These are phyloP conservation scores for Synergus gifuensis DNA, from an alignment of 2,888 invertebrate genomes.

Conservation along the genomic window DNA sequence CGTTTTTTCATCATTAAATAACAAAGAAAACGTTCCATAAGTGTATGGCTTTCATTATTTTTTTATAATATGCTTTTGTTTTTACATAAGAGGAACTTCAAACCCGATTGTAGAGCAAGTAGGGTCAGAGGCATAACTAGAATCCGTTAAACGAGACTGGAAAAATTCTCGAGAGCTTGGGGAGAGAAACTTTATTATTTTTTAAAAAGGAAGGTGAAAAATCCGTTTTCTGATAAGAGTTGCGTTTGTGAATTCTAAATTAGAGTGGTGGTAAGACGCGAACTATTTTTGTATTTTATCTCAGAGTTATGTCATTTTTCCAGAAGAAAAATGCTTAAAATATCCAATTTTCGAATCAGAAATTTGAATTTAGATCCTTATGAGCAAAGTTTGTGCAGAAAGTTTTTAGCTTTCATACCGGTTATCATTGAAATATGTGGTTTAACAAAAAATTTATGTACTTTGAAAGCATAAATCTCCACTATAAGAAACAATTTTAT, in stretches of 20 bases:
- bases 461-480: neutral
- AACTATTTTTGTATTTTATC: neutral
- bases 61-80: neutral
- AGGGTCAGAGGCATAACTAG: neutral
- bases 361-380: neutral
- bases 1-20: neutral
- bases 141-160: neutral
- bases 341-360: neutral
- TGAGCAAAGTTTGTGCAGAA: neutral
- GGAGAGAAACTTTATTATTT: neutral
- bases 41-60: neutral
- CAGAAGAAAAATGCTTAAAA: neutral
- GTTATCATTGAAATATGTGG: neutral
- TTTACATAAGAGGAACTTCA: slow-evolving; percentile 1
- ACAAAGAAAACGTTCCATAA: neutral
- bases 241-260: neutral
- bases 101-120: neutral
- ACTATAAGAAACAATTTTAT: neutral
- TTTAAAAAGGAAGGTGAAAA: neutral
- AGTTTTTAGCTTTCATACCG: neutral
- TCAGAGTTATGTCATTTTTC: neutral
- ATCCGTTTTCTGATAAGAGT: neutral
- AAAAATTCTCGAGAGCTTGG: neutral
- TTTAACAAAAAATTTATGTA: neutral
- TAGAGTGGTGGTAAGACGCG: neutral